Percentiles rank a stretch among this genome's conserved stretches.
Conservation (phyloP, 2,113 vertebrate genomes). For the Opisthocomus hoazin region DNA sequence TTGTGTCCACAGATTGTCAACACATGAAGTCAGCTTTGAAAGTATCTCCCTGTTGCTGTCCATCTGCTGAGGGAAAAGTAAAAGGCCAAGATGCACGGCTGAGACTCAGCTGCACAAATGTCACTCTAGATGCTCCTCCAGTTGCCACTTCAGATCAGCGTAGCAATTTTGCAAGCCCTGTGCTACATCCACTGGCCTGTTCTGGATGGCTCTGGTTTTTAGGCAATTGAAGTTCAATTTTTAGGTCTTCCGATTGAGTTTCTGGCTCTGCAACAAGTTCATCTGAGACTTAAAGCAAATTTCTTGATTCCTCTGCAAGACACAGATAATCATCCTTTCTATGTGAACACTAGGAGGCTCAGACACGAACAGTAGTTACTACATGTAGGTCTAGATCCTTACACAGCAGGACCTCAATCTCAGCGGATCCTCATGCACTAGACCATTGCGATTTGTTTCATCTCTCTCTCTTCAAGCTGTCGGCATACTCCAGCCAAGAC, state of each 20-base stretch:
- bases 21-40: neutral
- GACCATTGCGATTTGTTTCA: neutral
- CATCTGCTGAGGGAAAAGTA: neutral
- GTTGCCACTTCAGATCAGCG: neutral
- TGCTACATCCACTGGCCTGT: neutral
- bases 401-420: neutral
- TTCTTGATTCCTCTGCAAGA: neutral
- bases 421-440: neutral
- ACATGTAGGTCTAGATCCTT: rapidly evolving
- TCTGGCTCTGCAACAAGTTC: neutral
- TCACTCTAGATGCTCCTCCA: neutral
- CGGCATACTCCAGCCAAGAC: neutral
- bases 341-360: neutral
- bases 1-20: neutral
- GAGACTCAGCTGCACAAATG: neutral
- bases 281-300: neutral
- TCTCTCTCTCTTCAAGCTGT: neutral
- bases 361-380: neutral
- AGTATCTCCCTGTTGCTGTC: neutral
- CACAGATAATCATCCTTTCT: neutral
- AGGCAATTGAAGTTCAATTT: neutral
- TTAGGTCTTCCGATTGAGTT: neutral
- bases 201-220: neutral
- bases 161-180: neutral
- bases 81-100: neutral